Base-by-base conservation (phyloP, 2,113 vertebrate genomes). In the Cavia porcellus region DNA sequence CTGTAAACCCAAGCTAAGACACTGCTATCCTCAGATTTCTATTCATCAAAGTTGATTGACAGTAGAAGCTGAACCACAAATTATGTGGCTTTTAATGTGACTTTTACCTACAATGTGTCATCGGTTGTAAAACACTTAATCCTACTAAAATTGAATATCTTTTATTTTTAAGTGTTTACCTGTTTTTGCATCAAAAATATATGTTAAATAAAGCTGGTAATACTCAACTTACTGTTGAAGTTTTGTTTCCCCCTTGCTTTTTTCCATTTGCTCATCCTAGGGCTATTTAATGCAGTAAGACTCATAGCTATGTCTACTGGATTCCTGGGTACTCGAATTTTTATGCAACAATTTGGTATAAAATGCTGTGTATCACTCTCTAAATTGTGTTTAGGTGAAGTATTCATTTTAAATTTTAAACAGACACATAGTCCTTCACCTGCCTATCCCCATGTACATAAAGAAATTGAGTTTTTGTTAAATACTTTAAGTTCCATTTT, bases 361-460 rank as follows among this genome's bases (percentile, higher is more conserved):
- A 38, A 47, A 45, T 62, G 14, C 9, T 55, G 9, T 17, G 19
- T 88, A 66, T 59, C 72, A 55, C 52, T 94, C n/a, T 81, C 64
- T 86, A 75, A 89, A 86, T 94, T 86, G 30, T 68, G 5, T 70
- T 25, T 84, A 62, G 75, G 61, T 84, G 4, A 82, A 66, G 52
- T 89, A 80, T 42, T 95, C 38, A 77, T 93, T 96, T 97, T 93
- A 80, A 68, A 87, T 95, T 66, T 87, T 57, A 88, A 93, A 64
- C 70, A 42, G 84, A 19, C 14, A 52, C 9, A 22, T 55, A 88
- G 17, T 55, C 35, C 15, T 85, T 89, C 20, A 52, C 45, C 38
- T 92, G 28, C 35, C 20, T 30, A 85, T 82, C 15, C 1, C 30
- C 5, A 47, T 42, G 75, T 20, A 79, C n/a, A 55, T 22, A 62